Evolutionary conservation across 2,797 vertebrate genomes (phyloP), one percentile per base, ranked within the genome.

Genomic region (Linurgus olivaceus): DNA sequence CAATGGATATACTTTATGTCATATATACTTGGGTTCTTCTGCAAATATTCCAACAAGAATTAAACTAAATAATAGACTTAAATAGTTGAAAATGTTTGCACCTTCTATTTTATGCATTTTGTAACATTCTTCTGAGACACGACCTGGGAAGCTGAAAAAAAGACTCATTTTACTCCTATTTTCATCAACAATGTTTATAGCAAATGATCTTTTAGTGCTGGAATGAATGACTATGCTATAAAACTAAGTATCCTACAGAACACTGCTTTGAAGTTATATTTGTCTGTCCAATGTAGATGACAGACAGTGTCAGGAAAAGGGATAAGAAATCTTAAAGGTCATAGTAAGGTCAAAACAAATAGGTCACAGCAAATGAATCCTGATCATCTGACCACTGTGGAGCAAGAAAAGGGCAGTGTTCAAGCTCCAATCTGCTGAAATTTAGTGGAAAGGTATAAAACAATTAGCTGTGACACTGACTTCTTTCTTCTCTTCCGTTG

Each of bases 281-380:
- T 92, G 86, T 59, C 83, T 96, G 80, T 26, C n/a, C 88, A 96
- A 96, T 76, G 88, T 96, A 92, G 90, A 96, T 83, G 71, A 95
- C 93, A 96, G 90, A 86, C 70, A 95, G 90, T 95, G 95, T 94
- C 93, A 93, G 86, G 72, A 63, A 81, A 96, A 95, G 55, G 95
- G 84, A 96, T 91, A 93, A 91, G 97, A 96, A 96, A 57, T 24
- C 76, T 95, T 87, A 96, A 92, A 97, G 97, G 96, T 97, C 97
- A 95, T 40, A 54, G 80, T 65, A 96, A 97, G 96, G 95, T 97
- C 97, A 96, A 94, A 98, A 95, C 93, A 97, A 98, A 97, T 95
- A 96, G 93, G 96, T 96, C 97, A 97, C 95, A 96, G 96, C 83
- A 96, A 98, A 98, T 97, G 97, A 98, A 98, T 97, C 96, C 90